These are phyloP conservation scores for Neoseiulus cucumeris DNA, from an alignment of 1,140 invertebrate species.

Conservation along the genomic window DNA sequence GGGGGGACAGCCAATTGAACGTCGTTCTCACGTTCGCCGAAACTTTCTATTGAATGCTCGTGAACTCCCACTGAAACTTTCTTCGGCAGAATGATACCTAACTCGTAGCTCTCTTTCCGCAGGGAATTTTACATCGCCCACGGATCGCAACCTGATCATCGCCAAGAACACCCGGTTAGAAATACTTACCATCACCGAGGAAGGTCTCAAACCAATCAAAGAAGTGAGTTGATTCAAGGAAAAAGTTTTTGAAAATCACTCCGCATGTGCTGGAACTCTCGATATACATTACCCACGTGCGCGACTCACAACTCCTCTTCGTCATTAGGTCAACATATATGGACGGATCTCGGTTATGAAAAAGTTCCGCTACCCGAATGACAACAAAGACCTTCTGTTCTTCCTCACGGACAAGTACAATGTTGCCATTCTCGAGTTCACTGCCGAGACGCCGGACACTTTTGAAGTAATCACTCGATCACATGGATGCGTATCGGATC, in stretches of 20 bases:
- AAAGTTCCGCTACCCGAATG: slow-evolving; percentile 65
- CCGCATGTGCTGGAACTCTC: no score
- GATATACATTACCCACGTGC: no score
- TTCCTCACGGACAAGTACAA: slow-evolving; percentile 80
- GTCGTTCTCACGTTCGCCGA: no score
- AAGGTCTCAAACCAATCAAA: slow-evolving; percentile 79
- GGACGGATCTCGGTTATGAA: slow-evolving; percentile 87
- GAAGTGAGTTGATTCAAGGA: slow-evolving; percentile 59
- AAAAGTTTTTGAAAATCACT: no score
- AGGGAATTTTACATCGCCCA: slow-evolving; percentile 89
- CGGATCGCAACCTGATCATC: slow-evolving; percentile 82
- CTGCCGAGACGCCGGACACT: slow-evolving; percentile 44
- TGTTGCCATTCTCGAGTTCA: slow-evolving; percentile 80
- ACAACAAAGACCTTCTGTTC: slow-evolving; percentile 82
- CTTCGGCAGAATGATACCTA: no score
- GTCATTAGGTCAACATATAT: slow-evolving; percentile 31
- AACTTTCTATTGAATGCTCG: no score
- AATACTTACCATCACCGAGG: slow-evolving; percentile 86
- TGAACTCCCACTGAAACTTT: no score
- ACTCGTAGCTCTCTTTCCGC: slow-evolving; percentile 26
- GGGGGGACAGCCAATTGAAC: no score
- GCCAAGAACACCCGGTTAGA: slow-evolving; percentile 87
- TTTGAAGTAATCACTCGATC: slow-evolving; percentile 86
- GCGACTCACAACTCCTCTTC: background rate
- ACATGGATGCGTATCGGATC: slow-evolving; percentile 72